These are phyloP conservation scores for Phylloscopus whistleri DNA, from an alignment of 2,113 vertebrate species.

Conservation along the genomic window DNA sequence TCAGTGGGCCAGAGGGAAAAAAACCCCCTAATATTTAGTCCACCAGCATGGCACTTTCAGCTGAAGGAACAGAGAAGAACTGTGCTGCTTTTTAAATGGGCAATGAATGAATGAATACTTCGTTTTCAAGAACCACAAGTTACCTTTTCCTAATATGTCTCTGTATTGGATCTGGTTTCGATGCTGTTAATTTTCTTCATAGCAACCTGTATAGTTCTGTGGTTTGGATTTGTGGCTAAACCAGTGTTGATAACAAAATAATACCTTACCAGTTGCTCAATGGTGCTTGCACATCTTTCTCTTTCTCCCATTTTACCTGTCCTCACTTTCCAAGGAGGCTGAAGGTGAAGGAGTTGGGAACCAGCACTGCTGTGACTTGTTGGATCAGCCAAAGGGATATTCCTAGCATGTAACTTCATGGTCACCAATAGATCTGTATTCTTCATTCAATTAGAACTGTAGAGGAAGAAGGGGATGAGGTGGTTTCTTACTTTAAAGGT, in stretches of 20 bases:
- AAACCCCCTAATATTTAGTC: accelerated
- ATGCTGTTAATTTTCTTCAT: background rate
- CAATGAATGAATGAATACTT: background rate
- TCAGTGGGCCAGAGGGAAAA: background rate
- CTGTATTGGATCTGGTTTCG: background rate
- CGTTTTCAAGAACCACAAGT: background rate
- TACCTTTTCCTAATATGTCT: background rate
- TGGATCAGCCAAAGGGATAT: background rate
- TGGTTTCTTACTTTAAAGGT: background rate
- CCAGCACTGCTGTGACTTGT: background rate
- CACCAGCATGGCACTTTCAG: background rate
- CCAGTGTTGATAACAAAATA: background rate
- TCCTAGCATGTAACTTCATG: background rate
- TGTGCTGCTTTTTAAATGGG: background rate
- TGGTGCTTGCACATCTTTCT: background rate
- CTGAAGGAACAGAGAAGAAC: background rate
- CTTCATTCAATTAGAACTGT: background rate
- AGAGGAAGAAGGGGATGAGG: background rate
- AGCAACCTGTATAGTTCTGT: background rate
- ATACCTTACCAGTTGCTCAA: background rate
- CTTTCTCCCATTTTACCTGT: background rate
- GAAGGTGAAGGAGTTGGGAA: background rate
- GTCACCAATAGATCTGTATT: background rate
- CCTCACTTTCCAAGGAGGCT: background rate
- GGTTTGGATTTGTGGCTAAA: background rate